Evolutionary conservation across 2,113 vertebrate genomes (phyloP).

Genomic region (Apaloderma vittatum): DNA sequence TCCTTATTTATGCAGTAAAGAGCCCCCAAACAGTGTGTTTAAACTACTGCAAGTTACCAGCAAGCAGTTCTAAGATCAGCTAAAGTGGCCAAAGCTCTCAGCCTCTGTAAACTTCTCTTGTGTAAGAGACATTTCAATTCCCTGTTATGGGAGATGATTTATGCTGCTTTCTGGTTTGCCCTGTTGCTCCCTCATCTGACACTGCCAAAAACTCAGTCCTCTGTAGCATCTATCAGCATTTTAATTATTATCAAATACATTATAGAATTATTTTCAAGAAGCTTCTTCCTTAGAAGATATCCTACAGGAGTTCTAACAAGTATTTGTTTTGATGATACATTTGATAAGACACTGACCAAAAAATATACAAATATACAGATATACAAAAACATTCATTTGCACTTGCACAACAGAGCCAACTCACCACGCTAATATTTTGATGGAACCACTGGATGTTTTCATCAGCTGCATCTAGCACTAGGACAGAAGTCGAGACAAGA

Average conservation of each 20-base stretch:
- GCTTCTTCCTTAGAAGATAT: background rate
- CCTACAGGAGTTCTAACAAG: background rate
- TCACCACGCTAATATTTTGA: background rate
- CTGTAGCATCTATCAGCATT: background rate
- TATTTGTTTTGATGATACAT: background rate
- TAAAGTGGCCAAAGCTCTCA: background rate
- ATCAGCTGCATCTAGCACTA: constrained; percentile 21
- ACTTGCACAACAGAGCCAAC: background rate
- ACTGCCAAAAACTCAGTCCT: background rate
- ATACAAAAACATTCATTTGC: background rate
- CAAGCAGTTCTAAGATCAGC: background rate
- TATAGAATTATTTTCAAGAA: background rate
- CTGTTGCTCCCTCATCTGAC: background rate
- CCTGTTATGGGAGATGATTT: background rate
- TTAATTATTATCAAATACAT: background rate
- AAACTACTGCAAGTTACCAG: background rate
- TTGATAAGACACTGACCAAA: background rate
- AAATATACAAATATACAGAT: background rate
- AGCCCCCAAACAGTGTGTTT: background rate
- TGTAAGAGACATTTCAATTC: background rate
- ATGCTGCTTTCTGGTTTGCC: background rate
- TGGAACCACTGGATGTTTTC: constrained; percentile 32
- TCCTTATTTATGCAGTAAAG: background rate
- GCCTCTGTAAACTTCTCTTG: background rate
- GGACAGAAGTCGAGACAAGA: constrained; percentile 49